phyloP scores from a whole-genome alignment of 2,797 vertebrate species.

The Urophycis tenuis region DNA sequence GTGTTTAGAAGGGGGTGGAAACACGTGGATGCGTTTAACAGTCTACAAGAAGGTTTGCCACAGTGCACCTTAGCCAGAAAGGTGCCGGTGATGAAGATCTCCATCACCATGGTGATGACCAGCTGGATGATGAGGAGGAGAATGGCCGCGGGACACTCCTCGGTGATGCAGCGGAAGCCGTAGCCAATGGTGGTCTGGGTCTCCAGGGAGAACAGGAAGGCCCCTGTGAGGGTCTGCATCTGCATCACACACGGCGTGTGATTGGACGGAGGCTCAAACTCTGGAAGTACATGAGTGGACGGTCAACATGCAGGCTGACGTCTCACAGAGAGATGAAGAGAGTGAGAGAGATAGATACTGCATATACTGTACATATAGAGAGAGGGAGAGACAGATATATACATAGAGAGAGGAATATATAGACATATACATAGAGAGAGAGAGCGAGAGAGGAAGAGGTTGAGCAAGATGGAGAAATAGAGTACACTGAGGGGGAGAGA shows the following conservation, averaged over 20 bases:
- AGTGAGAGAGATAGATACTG: no score
- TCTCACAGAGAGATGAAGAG: neutral
- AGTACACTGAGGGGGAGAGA: no score
- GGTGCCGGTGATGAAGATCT: conserved; percentile 96
- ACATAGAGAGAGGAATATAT: no score
- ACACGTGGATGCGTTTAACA: neutral
- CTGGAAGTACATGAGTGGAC: conserved; percentile 37
- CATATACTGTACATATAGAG: no score
- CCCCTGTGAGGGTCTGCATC: conserved; percentile 88
- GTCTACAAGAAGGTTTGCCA: neutral
- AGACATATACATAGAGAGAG: no score
- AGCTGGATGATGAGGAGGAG: conserved; percentile 89
- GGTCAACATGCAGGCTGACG: neutral
- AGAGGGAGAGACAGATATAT: no score
- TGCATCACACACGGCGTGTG: conserved; percentile 95
- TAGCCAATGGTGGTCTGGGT: conserved; percentile 97
- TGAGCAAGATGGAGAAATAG: no score
- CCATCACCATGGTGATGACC: conserved; percentile 93
- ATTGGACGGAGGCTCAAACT: conserved; percentile 84
- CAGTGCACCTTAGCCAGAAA: conserved; percentile 82
- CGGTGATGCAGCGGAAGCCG: conserved; percentile 93
- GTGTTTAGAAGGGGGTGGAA: no score
- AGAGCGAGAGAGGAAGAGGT: no score
- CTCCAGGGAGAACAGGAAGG: conserved; percentile 94
- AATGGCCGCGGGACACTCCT: conserved; percentile 89